Percentiles rank a stretch among this genome's conserved stretches.
phyloP scores from a whole-genome alignment of 2,113 vertebrate genomes.

The Prunella fulvescens region DNA sequence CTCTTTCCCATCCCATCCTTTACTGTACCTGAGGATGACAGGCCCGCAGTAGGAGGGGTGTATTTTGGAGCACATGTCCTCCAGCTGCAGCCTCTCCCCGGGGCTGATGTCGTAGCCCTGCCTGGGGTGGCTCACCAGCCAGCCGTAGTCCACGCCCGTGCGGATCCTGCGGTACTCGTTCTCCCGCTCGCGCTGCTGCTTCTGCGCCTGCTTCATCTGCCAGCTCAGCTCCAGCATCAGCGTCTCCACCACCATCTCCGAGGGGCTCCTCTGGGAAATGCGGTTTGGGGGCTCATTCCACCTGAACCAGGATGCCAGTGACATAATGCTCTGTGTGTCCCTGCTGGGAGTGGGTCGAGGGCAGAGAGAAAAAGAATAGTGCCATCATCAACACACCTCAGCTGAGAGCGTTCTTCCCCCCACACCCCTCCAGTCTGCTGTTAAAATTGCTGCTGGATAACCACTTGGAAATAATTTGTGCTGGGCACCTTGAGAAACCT shows the following conservation, averaged over 20 bases:
- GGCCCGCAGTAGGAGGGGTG: constrained; percentile 89
- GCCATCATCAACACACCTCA: neutral
- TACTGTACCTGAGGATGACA: constrained; percentile 85
- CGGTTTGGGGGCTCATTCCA: constrained; percentile 81
- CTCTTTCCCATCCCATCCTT: neutral
- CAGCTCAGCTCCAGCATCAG: constrained; percentile 94
- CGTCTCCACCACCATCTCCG: constrained; percentile 89
- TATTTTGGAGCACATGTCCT: constrained; percentile 90
- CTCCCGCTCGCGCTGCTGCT: constrained; percentile 83
- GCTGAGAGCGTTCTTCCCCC: neutral
- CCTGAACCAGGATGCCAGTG: constrained; percentile 87
- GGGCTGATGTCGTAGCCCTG: constrained; percentile 83
- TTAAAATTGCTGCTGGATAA: neutral
- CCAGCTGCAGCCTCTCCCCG: constrained; percentile 84
- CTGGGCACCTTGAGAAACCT: neutral
- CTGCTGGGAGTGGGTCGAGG: neutral
- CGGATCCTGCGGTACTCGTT: constrained; percentile 79
- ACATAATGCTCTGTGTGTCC: constrained; percentile 47
- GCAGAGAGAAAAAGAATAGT: neutral
- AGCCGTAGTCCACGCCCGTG: constrained; percentile 94
- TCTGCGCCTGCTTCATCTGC: constrained; percentile 89
- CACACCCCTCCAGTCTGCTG: neutral
- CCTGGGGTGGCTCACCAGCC: constrained; percentile 86
- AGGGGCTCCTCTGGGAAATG: constrained; percentile 76
- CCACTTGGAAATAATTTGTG: neutral